Conservation (phyloP, 2,113 vertebrate species). For the Meriones unguiculatus region DNA sequence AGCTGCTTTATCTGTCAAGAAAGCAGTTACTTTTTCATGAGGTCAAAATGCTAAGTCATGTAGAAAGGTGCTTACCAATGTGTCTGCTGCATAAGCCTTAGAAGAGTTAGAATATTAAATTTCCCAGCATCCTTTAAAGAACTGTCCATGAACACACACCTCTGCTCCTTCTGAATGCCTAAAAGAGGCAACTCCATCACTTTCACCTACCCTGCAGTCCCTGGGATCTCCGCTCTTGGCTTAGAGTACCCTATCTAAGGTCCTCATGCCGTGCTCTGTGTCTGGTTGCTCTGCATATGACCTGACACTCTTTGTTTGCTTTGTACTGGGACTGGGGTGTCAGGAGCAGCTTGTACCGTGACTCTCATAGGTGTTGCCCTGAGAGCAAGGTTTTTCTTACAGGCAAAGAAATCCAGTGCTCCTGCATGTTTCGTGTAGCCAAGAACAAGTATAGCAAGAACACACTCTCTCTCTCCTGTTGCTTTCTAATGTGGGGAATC, state of each 20-base stretch:
- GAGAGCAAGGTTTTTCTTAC: neutral
- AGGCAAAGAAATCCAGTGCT: no score
- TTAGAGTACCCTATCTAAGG: neutral
- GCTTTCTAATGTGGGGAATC: neutral
- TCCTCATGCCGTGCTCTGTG: neutral
- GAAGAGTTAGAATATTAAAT: neutral
- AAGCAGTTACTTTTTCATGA: neutral
- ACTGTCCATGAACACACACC: neutral
- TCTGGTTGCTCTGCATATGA: neutral
- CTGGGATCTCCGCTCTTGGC: neutral
- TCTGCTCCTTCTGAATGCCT: neutral
- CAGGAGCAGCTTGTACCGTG: fast-evolving
- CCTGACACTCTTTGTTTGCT: neutral
- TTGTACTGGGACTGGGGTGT: neutral
- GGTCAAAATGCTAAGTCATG: neutral
- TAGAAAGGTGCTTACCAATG: neutral
- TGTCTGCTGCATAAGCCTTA: neutral
- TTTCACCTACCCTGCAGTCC: neutral
- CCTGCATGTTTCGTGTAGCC: neutral
- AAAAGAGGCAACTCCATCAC: neutral
- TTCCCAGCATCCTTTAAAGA: neutral
- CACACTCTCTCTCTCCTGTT: neutral
- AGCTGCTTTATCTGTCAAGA: neutral
- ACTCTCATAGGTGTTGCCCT: no score
- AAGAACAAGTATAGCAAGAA: neutral